phyloP scores from a whole-genome alignment of 2,888 invertebrate genomes.

The Proisotoma minuta region DNA sequence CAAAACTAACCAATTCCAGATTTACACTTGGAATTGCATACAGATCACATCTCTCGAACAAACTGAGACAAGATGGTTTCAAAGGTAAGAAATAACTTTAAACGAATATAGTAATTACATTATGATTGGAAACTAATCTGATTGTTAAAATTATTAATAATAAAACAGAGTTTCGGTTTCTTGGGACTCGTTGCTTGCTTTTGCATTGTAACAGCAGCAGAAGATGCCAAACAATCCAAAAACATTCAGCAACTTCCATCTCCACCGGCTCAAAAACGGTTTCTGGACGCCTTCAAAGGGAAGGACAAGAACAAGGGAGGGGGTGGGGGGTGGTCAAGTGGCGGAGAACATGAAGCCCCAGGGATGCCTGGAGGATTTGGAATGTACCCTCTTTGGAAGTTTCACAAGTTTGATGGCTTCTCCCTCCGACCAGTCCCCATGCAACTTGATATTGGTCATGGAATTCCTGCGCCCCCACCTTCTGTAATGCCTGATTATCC shows the following conservation, averaged over 20 bases:
- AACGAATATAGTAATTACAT: no score
- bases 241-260: not conserved
- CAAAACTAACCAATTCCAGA: no score
- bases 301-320: not conserved
- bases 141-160: no score
- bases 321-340: not conserved
- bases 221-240: not conserved
- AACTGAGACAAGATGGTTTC: no score
- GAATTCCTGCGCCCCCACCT: conserved; percentile 32
- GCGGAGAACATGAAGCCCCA: conserved; percentile 1
- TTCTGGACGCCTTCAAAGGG: conserved; percentile 3
- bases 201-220: not conserved
- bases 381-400: conserved; percentile 47
- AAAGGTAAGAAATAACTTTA: no score
- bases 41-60: no score
- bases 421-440: conserved; percentile 48
- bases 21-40: no score
- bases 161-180: no score
- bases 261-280: conserved; percentile 31
- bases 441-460: conserved; percentile 34
- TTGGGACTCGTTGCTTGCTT: not conserved
- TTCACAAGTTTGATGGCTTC: conserved; percentile 50
- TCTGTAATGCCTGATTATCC: conserved; percentile 5
- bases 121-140: no score
- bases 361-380: conserved; percentile 32